Percentiles rank a stretch among this genome's conserved stretches.
These are phyloP conservation scores for Sphenodon punctatus DNA, from an alignment of 2,797 vertebrate genomes.

Conservation along the genomic window DNA sequence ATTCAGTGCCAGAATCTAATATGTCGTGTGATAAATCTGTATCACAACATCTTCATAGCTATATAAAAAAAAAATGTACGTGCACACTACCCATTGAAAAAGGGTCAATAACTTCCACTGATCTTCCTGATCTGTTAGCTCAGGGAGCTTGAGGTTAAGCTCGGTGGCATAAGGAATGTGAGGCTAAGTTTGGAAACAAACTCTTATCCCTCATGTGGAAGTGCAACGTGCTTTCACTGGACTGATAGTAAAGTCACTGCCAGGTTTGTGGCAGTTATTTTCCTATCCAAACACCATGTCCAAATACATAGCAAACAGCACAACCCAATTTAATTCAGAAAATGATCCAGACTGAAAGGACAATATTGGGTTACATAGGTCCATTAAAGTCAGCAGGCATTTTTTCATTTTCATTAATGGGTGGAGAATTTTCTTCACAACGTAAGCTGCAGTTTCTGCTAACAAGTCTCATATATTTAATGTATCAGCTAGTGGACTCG, in stretches of 20 bases:
- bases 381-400: too few relatives aligned
- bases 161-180: not conserved
- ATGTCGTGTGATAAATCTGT: not conserved
- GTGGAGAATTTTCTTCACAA: too few relatives aligned
- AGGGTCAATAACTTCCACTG: not conserved
- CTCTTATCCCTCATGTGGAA: not conserved
- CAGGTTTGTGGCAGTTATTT: conserved; percentile 16
- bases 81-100: not conserved
- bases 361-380: not conserved
- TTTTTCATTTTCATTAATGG: too few relatives aligned
- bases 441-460: not conserved
- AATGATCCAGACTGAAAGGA: not conserved
- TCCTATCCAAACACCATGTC: not conserved
- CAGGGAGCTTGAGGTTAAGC: not conserved
- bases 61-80: too few relatives aligned
- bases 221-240: not conserved
- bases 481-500: not conserved
- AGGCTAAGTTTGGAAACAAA: not conserved
- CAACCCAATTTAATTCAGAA: not conserved
- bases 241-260: not conserved
- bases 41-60: too few relatives aligned
- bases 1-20: not conserved
- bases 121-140: not conserved
- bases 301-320: not conserved
- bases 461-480: not conserved